Percentiles rank a stretch among this genome's conserved stretches.
Conservation (phyloP, 2,113 vertebrate species). For the Struthio camelus region DNA sequence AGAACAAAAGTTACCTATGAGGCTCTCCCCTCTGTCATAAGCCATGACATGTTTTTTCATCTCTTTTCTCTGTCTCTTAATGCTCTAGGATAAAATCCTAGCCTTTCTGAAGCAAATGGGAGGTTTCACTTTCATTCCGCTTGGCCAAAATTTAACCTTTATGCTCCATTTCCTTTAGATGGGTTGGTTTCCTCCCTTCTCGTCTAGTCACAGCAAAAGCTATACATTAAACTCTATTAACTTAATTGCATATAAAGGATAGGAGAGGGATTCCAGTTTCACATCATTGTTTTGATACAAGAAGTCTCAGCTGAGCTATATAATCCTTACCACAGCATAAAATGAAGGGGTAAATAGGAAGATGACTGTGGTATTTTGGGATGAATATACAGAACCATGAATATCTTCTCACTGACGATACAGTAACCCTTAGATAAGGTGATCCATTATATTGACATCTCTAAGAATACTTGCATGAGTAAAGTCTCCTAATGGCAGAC, state of each 20-base stretch:
- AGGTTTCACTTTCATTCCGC: neutral
- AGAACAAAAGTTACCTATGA: neutral
- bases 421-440: neutral
- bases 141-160: neutral
- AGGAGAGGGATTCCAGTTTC: neutral
- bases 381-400: neutral
- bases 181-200: neutral
- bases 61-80: neutral
- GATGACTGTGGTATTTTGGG: rapidly evolving
- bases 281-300: neutral
- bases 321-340: neutral
- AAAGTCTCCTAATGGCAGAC: neutral
- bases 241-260: neutral
- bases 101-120: neutral
- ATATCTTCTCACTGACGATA: neutral
- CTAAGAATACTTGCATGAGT: neutral
- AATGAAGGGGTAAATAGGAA: neutral
- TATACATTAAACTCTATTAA: neutral
- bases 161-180: neutral
- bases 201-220: neutral
- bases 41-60: neutral
- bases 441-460: neutral
- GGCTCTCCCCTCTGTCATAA: neutral
- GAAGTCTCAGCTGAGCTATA: neutral
- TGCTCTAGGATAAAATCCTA: neutral